Evolutionary conservation across 2,888 invertebrate species (phyloP).

Genomic region (Entomobrya multifasciata): DNA sequence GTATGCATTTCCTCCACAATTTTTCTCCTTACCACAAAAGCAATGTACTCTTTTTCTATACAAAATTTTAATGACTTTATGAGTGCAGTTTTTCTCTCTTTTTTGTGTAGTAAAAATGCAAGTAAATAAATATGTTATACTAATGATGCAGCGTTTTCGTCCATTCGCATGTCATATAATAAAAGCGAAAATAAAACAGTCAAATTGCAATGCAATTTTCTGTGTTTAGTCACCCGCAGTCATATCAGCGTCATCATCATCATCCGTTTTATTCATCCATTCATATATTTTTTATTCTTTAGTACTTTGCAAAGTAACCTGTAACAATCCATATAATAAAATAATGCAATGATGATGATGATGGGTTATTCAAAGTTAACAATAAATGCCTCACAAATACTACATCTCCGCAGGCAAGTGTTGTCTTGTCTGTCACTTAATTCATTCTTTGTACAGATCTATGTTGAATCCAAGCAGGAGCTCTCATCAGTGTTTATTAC

Average conservation of each 20-base stretch:
- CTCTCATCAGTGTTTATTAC: conserved; percentile 35
- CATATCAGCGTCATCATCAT: conserved; percentile 1
- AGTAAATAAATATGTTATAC: conserved; percentile 25
- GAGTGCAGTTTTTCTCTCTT: background rate
- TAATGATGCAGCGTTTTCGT: conserved; percentile 8
- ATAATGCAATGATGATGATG: background rate
- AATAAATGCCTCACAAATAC: background rate
- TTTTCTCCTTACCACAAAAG: background rate
- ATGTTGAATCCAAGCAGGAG: conserved; percentile 36
- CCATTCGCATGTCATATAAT: conserved; percentile 4
- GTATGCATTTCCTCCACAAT: background rate
- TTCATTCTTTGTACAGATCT: background rate
- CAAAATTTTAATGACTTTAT: background rate
- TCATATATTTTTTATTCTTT: too few relatives aligned
- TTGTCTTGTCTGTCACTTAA: conserved; percentile 39
- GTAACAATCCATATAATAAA: background rate
- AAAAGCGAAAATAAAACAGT: conserved; percentile 21
- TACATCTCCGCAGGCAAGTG: conserved; percentile 29
- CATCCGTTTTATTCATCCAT: conserved; percentile 26
- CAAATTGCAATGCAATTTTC: conserved; percentile 24
- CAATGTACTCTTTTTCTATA: background rate
- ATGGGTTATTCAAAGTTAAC: conserved; percentile 30
- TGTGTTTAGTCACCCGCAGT: conserved; percentile 41
- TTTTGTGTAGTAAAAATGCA: conserved; percentile 34
- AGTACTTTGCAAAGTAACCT: conserved; percentile 8